A percentile compares a stretch with the other conserved stretches of the same genome.
Conservation (phyloP, 2,888 invertebrate genomes). For the Zaprionus bogoriensis region DNA sequence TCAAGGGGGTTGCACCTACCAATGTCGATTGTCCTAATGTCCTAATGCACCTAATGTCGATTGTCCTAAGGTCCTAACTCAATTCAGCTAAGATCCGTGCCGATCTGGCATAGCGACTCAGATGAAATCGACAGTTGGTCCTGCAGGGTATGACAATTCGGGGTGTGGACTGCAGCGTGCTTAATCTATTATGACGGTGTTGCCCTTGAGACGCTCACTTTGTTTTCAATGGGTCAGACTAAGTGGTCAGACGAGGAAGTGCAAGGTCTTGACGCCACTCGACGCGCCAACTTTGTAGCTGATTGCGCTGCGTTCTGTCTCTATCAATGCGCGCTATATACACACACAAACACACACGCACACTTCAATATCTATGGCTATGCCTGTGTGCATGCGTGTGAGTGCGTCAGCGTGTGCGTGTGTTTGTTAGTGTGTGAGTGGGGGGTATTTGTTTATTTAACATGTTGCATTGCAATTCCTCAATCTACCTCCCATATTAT, state of each 20-base stretch:
- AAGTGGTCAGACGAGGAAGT: conserved; percentile 47
- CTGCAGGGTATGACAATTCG: no score
- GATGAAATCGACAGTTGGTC: no score
- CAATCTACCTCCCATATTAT: conserved; percentile 10
- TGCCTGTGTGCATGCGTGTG: conserved; percentile 2
- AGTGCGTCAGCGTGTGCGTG: not conserved
- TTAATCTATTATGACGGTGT: conserved; percentile 7
- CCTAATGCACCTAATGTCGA: no score
- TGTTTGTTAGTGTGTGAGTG: not conserved
- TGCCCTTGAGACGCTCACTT: conserved; percentile 42
- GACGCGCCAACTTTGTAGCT: conserved; percentile 46
- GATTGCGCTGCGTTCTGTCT: conserved; percentile 41
- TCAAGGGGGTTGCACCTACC: no score
- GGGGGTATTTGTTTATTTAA: conserved; percentile 55
- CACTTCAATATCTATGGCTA: not conserved
- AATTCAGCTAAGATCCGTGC: no score
- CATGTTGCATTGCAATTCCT: conserved; percentile 62
- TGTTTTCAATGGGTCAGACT: conserved; percentile 22
- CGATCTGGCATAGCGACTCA: no score
- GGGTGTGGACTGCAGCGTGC: no score
- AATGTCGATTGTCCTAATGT: no score
- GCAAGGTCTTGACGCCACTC: conserved; percentile 53
- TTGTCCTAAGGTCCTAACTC: no score
- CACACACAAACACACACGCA: not conserved
- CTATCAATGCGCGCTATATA: conserved; percentile 18